A percentile compares a stretch with the other conserved stretches of the same genome.
These are phyloP conservation scores for Hirundo rustica DNA, from an alignment of 2,797 vertebrate species.

Conservation along the genomic window DNA sequence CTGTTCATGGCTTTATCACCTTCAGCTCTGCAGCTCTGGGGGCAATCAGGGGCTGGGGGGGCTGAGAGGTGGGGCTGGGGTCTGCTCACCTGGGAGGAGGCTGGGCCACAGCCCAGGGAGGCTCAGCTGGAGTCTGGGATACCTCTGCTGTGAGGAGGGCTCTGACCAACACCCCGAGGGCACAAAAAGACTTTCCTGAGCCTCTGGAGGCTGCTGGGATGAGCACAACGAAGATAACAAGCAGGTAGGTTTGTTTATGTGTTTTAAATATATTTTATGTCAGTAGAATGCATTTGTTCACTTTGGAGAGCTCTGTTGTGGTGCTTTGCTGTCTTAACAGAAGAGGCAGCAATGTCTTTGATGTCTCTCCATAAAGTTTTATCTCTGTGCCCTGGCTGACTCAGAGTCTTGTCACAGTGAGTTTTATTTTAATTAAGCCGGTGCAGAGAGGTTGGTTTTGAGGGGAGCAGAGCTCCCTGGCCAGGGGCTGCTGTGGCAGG, in stretches of 20 bases:
- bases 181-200: neutral
- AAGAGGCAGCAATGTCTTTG: neutral
- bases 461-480: neutral
- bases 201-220: neutral
- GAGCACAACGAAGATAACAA: neutral
- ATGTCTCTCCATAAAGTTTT: neutral
- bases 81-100: neutral
- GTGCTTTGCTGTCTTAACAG: neutral
- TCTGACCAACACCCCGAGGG: fast-evolving
- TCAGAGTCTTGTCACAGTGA: neutral
- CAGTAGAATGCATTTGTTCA: fast-evolving
- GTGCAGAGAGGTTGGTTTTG: fast-evolving
- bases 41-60: neutral
- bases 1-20: neutral
- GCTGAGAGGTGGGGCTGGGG: neutral
- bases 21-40: neutral
- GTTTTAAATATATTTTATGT: fast-evolving
- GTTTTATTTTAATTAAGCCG: neutral
- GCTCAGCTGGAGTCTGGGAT: neutral
- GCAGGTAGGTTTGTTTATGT: neutral
- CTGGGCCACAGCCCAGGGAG: fast-evolving
- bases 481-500: neutral
- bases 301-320: neutral
- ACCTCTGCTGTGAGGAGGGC: fast-evolving
- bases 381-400: neutral